Evolutionary conservation across 2,113 vertebrate species (phyloP).

Genomic region (Chlorodrepanis virens): DNA sequence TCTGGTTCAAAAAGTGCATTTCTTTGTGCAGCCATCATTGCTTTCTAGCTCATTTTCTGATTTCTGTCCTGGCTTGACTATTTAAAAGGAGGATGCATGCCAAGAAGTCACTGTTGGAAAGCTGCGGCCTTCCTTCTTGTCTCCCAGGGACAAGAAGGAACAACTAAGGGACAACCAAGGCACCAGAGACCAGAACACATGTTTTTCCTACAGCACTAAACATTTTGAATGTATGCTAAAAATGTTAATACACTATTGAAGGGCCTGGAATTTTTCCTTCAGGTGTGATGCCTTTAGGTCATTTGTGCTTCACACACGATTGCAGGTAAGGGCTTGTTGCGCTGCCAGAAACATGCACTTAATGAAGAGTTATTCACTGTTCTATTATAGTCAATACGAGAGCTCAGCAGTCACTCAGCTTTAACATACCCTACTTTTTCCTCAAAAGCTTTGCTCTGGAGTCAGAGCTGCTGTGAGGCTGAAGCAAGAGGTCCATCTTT

Average conservation of each 20-base stretch:
- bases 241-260: constrained; percentile 58
- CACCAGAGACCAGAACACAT: background rate
- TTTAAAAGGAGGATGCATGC: background rate
- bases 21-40: background rate
- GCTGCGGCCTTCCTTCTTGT: background rate
- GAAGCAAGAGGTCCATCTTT: background rate
- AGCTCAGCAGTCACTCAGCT: constrained; percentile 3
- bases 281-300: constrained; percentile 57
- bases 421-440: background rate
- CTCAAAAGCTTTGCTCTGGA: background rate
- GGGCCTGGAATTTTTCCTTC: constrained; percentile 66
- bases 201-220: background rate
- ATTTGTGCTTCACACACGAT: constrained; percentile 52
- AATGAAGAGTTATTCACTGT: constrained; percentile 54
- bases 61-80: background rate
- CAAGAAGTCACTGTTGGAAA: background rate
- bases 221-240: constrained; percentile 44
- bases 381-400: constrained; percentile 25
- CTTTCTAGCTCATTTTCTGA: background rate
- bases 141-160: background rate
- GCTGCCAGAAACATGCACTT: constrained; percentile 49
- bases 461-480: background rate
- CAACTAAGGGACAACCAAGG: background rate
- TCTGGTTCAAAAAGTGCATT: background rate
- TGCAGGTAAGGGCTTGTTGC: constrained; percentile 62